Base-by-base conservation (phyloP, 2,113 vertebrate species). In the Probosciger aterrimus region DNA sequence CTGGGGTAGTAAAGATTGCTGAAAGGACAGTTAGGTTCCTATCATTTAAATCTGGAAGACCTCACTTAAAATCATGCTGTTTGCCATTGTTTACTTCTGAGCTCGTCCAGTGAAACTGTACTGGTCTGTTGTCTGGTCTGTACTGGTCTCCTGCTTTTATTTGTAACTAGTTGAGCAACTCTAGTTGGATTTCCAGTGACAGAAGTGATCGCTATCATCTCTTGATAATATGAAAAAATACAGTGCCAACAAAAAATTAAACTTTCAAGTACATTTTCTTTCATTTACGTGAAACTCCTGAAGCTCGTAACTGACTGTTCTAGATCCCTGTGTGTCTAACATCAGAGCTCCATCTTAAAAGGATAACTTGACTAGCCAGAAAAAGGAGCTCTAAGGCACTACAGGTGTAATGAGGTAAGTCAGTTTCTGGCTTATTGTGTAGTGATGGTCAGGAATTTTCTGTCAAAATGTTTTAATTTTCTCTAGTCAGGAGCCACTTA, bases 401-500 rank as follows among this genome's bases (percentile, higher is more conserved):
- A 68, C 88, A 77, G 71, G 90, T 92, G 4, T 90, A 93, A 90
- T 50, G 43, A 95, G 41, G 4, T 27, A 87, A 82, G 75, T 87
- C 82, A 77, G 69, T 60, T 94, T 86, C 95, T 94, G 69, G 77
- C n/a, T 93, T 87, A 86, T 57, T 74, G 57, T 88, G 65, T 82
- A 47, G 27, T 17, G 74, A 73, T 94, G 74, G 81, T 94, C 62
- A 85, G 84, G 84, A 93, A 94, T 87, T 85, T 93, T 87, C 81
- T 94, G 91, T 91, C 91, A 94, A 76, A 94, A 85, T 92, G 82
- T 79, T 92, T 96, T 91, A 87, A 63, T 96, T 96, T 91, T 85
- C 91, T 87, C 52, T 31, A 63, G 55, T 82, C 82, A 73, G 67
- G 37, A 95, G 71, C 49, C 37, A 47, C 70, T 65, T 70, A 90